phyloP scores from a whole-genome alignment of 2,888 invertebrate genomes.

The Thymelicus lineola region DNA sequence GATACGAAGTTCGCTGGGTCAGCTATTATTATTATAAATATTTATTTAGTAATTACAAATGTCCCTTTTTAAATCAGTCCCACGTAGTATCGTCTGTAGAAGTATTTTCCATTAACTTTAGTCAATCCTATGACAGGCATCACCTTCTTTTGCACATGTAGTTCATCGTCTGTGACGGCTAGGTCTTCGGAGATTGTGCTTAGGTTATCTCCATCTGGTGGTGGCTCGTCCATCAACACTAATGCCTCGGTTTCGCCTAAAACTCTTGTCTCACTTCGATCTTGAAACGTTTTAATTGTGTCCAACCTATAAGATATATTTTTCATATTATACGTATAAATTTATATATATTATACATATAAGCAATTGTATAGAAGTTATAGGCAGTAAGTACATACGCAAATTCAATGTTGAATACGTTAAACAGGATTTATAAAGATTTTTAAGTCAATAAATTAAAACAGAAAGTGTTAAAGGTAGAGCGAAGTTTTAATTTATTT shows the following conservation, averaged over 20 bases:
- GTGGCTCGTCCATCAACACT: constrained; percentile 49
- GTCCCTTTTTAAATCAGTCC: neutral
- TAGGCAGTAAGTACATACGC: no score
- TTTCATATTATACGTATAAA: no score
- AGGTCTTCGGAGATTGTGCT: constrained; percentile 46
- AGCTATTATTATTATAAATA: neutral
- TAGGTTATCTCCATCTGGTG: constrained; percentile 58
- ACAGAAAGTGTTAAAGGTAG: no score
- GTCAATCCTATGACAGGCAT: constrained; percentile 47
- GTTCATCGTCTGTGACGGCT: constrained; percentile 41
- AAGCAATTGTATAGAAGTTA: no score
- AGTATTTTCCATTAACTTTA: constrained; percentile 49
- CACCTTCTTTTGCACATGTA: constrained; percentile 24
- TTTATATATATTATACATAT: no score
- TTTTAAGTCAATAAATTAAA: no score
- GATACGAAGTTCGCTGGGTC: no score
- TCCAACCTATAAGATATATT: no score
- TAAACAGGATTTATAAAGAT: no score
- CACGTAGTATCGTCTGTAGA: constrained; percentile 28
- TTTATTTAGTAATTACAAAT: neutral
- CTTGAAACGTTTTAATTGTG: neutral
- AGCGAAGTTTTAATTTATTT: no score
- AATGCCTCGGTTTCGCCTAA: constrained; percentile 48
- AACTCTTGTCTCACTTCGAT: constrained; percentile 16
- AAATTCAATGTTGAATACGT: no score